A percentile compares a stretch with the other conserved stretches of the same genome.
phyloP scores from a whole-genome alignment of 1,140 invertebrate genomes.

The Ostrea denselamellosa region DNA sequence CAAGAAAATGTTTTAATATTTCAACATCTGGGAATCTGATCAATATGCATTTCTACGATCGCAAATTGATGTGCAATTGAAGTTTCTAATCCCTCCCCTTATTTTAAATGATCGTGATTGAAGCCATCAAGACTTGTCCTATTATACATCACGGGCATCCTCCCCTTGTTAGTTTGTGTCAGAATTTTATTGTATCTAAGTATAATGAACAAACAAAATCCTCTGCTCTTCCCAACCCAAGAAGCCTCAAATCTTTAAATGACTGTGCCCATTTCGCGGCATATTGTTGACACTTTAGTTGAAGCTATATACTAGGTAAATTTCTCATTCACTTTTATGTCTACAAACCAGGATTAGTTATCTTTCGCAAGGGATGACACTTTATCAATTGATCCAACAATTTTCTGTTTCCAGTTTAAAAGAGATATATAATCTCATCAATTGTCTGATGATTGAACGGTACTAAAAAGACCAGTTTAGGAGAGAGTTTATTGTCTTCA shows the following conservation, averaged over 20 bases:
- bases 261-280: neutral
- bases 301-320: constrained; percentile 12
- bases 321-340: constrained; percentile 36
- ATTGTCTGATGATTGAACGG: constrained; percentile 24
- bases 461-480: constrained; percentile 11
- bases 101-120: neutral
- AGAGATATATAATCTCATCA: constrained; percentile 26
- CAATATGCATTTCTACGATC: neutral
- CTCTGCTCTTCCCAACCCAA: constrained; percentile 24
- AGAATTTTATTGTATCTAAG: constrained; percentile 35
- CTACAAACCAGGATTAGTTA: constrained; percentile 32
- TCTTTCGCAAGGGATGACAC: constrained; percentile 28
- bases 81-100: neutral
- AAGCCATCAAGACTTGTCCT: neutral
- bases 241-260: constrained; percentile 25
- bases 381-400: constrained; percentile 35
- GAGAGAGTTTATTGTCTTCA: constrained; percentile 24
- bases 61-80: neutral
- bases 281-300: constrained; percentile 32
- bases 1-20: neutral
- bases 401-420: constrained; percentile 26
- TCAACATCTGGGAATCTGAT: neutral
- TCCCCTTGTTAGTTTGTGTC: constrained; percentile 16
- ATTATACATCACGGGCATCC: neutral
- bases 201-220: constrained; percentile 35